Conservation (phyloP, 2,113 vertebrate species). For the Falcunculus frontatus region DNA sequence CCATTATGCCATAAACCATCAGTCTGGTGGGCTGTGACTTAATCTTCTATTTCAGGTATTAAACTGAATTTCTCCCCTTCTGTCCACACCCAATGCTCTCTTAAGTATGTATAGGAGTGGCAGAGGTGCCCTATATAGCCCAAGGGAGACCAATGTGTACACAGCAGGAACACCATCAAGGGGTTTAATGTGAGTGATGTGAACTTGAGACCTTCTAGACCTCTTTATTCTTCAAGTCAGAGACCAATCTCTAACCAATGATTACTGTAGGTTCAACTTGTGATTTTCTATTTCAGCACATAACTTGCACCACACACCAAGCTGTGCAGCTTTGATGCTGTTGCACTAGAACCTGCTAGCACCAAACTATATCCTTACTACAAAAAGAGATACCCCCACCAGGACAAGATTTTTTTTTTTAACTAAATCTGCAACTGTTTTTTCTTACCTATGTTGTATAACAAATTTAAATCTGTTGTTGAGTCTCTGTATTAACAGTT, state of each 20-base stretch:
- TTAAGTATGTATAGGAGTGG: background rate
- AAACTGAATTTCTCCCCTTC: background rate
- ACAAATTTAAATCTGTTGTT: background rate
- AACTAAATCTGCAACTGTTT: background rate
- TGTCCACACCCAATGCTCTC: background rate
- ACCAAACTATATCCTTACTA: background rate
- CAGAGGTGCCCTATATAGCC: background rate
- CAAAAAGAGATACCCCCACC: background rate
- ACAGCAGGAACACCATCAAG: background rate
- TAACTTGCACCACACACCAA: background rate
- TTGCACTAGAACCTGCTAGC: background rate
- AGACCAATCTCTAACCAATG: background rate
- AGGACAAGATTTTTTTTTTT: background rate
- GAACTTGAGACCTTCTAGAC: background rate
- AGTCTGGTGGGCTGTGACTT: background rate
- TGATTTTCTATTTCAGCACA: background rate
- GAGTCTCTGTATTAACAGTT: background rate
- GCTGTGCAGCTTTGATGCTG: background rate
- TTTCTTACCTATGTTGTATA: background rate
- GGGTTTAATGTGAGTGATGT: background rate
- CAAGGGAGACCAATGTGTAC: background rate
- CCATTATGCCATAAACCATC: background rate
- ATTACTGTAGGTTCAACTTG: background rate
- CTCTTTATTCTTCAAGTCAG: background rate
- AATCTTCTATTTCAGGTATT: background rate